Base-by-base conservation (phyloP, 2,797 vertebrate species). In the Valencia hispanica region DNA sequence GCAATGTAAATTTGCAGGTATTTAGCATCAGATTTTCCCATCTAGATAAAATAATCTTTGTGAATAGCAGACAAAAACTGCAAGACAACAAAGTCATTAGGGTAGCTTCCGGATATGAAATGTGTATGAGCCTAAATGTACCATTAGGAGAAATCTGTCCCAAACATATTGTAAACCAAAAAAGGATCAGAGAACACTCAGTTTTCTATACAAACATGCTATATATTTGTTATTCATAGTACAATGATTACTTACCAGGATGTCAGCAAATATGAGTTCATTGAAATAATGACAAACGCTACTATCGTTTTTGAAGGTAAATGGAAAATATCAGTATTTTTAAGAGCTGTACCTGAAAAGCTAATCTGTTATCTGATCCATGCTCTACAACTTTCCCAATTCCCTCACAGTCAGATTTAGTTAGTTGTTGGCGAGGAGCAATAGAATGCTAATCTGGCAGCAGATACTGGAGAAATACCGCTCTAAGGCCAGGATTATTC, bases 401-500 rank as follows among this genome's bases (percentile, higher is more conserved):
- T 73, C 18, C 27, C 81, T 70, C 57, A 55, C 45, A 74, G 55
- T 45, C 79, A 39, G 70, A 85, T 83, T 85, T 82, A 63, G 66
- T 68, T 41, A 70, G 70, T 80, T 75, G 65, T 83, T 75, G 78
- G 50, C 39, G 72, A 7, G 34, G 59, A 80, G 82, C 69, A 85
- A 80, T 61, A 75, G 79, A 78, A 87, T 75, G 76, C 73, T 89
- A 88, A 92, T 87, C 85, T 89, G 70, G 72, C 79, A 80, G 79
- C 71, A 77, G 77, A 85, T 77, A 77, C 48, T 45, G 34, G 61
- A 83, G 36, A 82, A 88, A 89, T 78, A 70, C 74, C 0, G 75
- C 83, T 90, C 75, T 63, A 66, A 87, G 80, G 82, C 68, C 50
- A 81, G 78, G 85, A 83, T 89, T 89, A 89, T 87, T 89, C 80